phyloP scores from a whole-genome alignment of 2,888 invertebrate genomes.

The Falcaria lacertinaria region DNA sequence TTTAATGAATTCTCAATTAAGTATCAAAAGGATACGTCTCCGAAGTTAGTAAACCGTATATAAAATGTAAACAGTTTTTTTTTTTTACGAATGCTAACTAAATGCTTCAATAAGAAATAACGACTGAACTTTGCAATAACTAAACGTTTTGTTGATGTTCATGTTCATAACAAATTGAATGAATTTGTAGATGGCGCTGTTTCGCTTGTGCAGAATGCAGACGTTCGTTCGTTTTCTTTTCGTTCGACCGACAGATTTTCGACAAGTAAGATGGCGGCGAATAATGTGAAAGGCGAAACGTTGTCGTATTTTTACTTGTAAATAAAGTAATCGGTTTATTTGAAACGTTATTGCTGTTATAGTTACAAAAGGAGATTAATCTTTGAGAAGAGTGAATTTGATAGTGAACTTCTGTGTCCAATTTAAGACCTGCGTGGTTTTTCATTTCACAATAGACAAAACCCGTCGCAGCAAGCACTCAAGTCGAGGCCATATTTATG shows the following conservation, averaged over 20 bases:
- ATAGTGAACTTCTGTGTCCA: constrained; percentile 51
- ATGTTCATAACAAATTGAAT: constrained; percentile 19
- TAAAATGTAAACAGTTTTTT: too few species aligned
- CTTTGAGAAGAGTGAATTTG: constrained; percentile 45
- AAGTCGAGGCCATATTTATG: constrained; percentile 83
- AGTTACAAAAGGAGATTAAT: constrained; percentile 36
- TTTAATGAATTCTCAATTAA: too few species aligned
- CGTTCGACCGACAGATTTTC: constrained; percentile 60
- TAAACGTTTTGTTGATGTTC: too few species aligned
- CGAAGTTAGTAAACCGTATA: too few species aligned
- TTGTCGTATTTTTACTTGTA: constrained; percentile 75
- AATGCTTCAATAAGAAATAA: too few species aligned
- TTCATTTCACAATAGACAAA: constrained; percentile 76
- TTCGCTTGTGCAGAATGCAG: constrained; percentile 66
- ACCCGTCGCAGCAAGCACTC: constrained; percentile 76
- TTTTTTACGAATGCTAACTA: too few species aligned
- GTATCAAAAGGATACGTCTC: too few species aligned
- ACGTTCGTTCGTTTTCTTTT: constrained; percentile 75
- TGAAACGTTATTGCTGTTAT: constrained; percentile 42
- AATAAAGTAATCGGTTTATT: constrained; percentile 66
- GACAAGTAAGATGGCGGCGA: constrained; percentile 83
- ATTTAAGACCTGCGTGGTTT: constrained; percentile 51
- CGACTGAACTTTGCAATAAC: too few species aligned
- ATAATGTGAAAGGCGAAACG: constrained; percentile 84
- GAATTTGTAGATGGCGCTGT: constrained; percentile 81